Conservation (phyloP, 2,797 vertebrate genomes). For the Melanotaenia parkinsoni region DNA sequence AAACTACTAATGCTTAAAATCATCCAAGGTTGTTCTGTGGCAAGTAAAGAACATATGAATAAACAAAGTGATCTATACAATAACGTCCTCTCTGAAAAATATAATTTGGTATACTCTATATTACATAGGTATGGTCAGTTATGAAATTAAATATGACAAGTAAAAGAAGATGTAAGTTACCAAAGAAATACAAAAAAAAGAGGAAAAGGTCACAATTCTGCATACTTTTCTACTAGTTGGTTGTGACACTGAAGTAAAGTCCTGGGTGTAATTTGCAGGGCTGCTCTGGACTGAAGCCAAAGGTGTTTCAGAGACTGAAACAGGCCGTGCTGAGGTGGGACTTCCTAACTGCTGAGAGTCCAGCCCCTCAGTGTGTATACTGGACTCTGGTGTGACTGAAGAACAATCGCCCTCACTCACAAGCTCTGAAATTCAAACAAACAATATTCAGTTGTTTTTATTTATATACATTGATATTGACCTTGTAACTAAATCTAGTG, state of each 20-base stretch:
- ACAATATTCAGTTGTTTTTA: conserved; percentile 1
- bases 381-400: conserved; percentile 79
- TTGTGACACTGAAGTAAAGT: conserved; percentile 81
- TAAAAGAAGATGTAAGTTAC: not conserved
- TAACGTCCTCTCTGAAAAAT: not conserved
- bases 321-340: conserved; percentile 63
- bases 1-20: conserved; percentile 13
- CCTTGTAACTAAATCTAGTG: not conserved
- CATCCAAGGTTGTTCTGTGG: not conserved
- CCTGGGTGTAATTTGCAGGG: conserved; percentile 82
- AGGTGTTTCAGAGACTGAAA: conserved; percentile 72
- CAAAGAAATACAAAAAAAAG: not conserved
- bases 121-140: not conserved
- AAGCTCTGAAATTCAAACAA: conserved; percentile 74
- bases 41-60: not conserved
- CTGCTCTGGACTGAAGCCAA: conserved; percentile 65
- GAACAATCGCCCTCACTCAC: conserved; percentile 82
- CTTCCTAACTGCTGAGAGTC: conserved; percentile 81
- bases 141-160: not conserved
- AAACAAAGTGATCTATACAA: not conserved
- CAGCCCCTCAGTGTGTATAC: conserved; percentile 83
- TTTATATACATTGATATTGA: not conserved
- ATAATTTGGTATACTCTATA: not conserved
- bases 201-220: not conserved
- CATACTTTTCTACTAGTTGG: conserved; percentile 82